These are phyloP conservation scores for Leptogaster cylindrica DNA, from an alignment of 2,888 invertebrate genomes.

Conservation along the genomic window DNA sequence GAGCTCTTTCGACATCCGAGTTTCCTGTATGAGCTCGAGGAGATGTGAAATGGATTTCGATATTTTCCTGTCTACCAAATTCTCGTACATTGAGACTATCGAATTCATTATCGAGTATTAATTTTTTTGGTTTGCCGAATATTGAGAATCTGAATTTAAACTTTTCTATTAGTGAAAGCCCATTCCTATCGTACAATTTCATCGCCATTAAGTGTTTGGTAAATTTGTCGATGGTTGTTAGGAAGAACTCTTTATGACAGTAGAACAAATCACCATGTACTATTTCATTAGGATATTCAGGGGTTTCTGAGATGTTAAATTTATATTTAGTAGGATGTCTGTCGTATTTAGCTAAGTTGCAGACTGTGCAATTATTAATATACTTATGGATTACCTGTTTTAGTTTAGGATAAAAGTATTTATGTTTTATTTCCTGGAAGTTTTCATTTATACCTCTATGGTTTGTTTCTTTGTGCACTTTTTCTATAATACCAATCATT, in stretches of 20 bases:
- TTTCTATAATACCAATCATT: not conserved
- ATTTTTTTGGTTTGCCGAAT: constrained; percentile 39
- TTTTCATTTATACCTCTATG: not conserved
- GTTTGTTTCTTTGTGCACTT: not conserved
- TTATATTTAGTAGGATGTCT: constrained; percentile 8
- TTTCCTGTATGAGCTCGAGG: constrained; percentile 39
- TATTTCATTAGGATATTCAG: constrained; percentile 1
- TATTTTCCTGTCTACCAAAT: constrained; percentile 32
- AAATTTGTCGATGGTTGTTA: constrained; percentile 43
- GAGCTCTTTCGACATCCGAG: constrained; percentile 18
- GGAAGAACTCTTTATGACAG: constrained; percentile 16
- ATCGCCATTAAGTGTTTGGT: constrained; percentile 41
- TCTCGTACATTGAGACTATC: constrained; percentile 40
- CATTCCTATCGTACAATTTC: constrained; percentile 39
- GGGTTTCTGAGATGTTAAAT: constrained; percentile 27
- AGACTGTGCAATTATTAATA: not conserved
- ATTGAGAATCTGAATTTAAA: constrained; percentile 28
- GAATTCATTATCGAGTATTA: constrained; percentile 43
- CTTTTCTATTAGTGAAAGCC: constrained; percentile 32
- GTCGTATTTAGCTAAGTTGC: not conserved
- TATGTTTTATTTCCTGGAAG: too few relatives aligned
- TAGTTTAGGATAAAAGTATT: too few relatives aligned
- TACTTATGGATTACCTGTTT: too few relatives aligned
- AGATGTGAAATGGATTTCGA: constrained; percentile 17
- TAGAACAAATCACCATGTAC: constrained; percentile 23